These are phyloP conservation scores for Eupithecia centaureata DNA, from an alignment of 2,888 invertebrate genomes.

Conservation along the genomic window DNA sequence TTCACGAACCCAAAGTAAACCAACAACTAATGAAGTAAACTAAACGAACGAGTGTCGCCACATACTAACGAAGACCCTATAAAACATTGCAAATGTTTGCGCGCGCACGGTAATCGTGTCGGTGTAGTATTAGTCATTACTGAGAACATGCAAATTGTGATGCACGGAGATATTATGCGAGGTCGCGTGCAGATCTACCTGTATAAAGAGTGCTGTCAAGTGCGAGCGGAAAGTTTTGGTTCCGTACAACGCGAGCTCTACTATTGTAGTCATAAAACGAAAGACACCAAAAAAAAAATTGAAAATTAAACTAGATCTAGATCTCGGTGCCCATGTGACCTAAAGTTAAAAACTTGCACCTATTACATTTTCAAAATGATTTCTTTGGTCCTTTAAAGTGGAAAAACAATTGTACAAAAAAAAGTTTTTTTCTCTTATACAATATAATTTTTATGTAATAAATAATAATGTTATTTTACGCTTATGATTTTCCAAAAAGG, in stretches of 20 bases:
- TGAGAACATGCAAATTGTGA: constrained; percentile 48
- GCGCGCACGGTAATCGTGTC: constrained; percentile 40
- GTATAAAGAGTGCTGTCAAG: constrained; percentile 45
- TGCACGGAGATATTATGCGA: constrained; percentile 52
- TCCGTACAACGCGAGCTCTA: constrained; percentile 9
- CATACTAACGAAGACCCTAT: constrained; percentile 28
- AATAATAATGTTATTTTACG: too few relatives aligned
- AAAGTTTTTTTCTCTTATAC: too few relatives aligned
- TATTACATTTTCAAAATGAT: too few relatives aligned
- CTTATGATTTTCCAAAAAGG: too few relatives aligned
- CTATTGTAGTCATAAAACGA: too few relatives aligned
- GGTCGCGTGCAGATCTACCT: constrained; percentile 45
- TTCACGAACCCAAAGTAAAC: constrained; percentile 16
- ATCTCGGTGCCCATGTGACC: too few relatives aligned
- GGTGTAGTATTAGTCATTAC: constrained; percentile 47
- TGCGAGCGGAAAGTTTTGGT: constrained; percentile 22
- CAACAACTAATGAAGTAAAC: constrained; percentile 19
- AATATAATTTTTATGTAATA: too few relatives aligned
- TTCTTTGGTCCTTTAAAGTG: too few relatives aligned
- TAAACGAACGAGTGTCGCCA: constrained; percentile 24
- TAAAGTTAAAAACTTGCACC: too few relatives aligned
- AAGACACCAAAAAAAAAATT: too few relatives aligned
- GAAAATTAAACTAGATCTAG: too few relatives aligned
- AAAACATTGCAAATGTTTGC: constrained; percentile 36
- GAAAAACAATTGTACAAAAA: too few relatives aligned